Evolutionary conservation across 1,140 invertebrate species (phyloP), one percentile per base, ranked within the genome.

Genomic region (Sarcophaga peregrina): DNA sequence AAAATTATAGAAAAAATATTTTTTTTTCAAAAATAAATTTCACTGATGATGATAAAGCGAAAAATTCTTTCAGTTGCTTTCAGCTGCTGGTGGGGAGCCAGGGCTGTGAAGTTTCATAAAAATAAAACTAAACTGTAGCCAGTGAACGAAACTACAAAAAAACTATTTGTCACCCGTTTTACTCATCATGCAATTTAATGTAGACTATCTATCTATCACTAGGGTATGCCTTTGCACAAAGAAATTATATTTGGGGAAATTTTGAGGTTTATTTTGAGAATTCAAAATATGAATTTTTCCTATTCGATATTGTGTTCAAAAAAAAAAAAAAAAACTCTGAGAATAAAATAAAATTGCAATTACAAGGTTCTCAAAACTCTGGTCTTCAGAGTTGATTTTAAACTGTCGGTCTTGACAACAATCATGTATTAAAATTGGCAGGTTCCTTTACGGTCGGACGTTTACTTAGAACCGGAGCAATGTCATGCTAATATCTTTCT

Each of bases 141-240:
- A 37, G 1, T 37, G 25, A 37, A 37, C 25, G 1, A 37, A 37
- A 37, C 25, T 37, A 4, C 25, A 37, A 68, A 5, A 68, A 68
- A 20, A 20, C 62, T 68, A 68, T 68, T 68, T 68, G 62, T 68
- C 62, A 68, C 62, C 8, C 15, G 62, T 68, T 68, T 68, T 25
- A 68, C 20, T 20, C 62, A 68, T 68, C 62, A 68, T 68, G 8
- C 8, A 25, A n/a, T 68, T 17, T 25, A 58, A 68, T 68, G 17
- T 68, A 68, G 54, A 58, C 4, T 58, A n/a, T 8, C 4, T 58
- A n/a, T 8, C 5, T n/a, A 58, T 58, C 15, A n/a, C 3, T 5
- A 58, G 54, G 54, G 54, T 15, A 15, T 58, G 54, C n/a, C 25
- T 37, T 37, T 2, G 1, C 25, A 37, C 25, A 4, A 37, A 37